Evolutionary conservation across 2,888 invertebrate genomes (phyloP).

Genomic region (Mallateleia sp.): DNA sequence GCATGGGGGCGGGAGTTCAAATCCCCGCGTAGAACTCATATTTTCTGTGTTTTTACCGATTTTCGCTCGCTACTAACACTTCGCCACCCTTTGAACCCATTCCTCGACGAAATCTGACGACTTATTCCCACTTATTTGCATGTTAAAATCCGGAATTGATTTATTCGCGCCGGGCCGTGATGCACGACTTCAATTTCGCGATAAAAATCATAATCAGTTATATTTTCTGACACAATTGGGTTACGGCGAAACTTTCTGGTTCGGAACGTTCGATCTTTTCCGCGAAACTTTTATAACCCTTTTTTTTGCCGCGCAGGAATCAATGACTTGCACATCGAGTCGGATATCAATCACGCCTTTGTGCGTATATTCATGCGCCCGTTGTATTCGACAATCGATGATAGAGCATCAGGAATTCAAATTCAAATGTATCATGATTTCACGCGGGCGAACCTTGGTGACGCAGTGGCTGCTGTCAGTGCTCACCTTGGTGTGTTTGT

Average conservation of each 20-base stretch:
- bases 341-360: slow-evolving; percentile 73
- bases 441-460: too few relatives aligned
- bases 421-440: slow-evolving; percentile 69
- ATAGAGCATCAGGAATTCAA: slow-evolving; percentile 60
- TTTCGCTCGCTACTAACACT: too few relatives aligned
- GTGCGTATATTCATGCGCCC: slow-evolving; percentile 51
- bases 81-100: slow-evolving; percentile 25
- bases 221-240: slow-evolving; percentile 67
- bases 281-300: slow-evolving; percentile 63
- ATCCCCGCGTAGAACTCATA: background rate
- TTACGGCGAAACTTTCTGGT: slow-evolving; percentile 44
- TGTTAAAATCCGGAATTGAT: slow-evolving; percentile 47
- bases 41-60: too few relatives aligned
- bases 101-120: too few relatives aligned
- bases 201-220: slow-evolving; percentile 70
- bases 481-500: too few relatives aligned
- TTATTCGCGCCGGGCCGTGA: slow-evolving; percentile 38
- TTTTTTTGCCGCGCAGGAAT: slow-evolving; percentile 48
- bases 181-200: slow-evolving; percentile 61
- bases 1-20: too few relatives aligned
- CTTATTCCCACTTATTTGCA: slow-evolving; percentile 36
- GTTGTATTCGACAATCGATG: slow-evolving; percentile 68
- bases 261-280: slow-evolving; percentile 48
- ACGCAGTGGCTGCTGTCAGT: too few relatives aligned
- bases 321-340: slow-evolving; percentile 63